These are phyloP conservation scores for Amia ocellicauda DNA, from an alignment of 2,113 vertebrate genomes.

Conservation along the genomic window DNA sequence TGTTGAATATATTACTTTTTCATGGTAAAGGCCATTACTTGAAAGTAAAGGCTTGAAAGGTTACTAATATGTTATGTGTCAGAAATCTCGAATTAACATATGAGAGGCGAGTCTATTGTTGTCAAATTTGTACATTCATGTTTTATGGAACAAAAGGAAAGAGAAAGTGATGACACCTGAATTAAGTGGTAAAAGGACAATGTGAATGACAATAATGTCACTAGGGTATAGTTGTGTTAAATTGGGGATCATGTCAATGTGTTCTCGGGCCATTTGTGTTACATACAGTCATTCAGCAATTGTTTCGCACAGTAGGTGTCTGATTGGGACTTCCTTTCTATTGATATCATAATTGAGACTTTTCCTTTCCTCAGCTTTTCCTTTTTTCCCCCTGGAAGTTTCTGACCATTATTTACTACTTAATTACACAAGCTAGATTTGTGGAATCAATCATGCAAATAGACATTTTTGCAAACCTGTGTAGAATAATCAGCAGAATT, in stretches of 20 bases:
- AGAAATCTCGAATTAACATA: neutral
- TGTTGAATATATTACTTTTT: neutral
- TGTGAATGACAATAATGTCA: conserved; percentile 18
- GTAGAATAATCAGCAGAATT: too few species aligned
- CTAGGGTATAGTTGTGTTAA: conserved; percentile 20
- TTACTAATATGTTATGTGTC: neutral
- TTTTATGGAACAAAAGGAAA: neutral
- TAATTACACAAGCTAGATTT: neutral
- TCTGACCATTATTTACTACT: neutral
- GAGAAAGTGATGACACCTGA: conserved; percentile 25
- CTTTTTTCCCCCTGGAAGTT: neutral
- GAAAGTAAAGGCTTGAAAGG: neutral
- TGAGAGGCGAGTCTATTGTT: neutral
- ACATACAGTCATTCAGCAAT: conserved; percentile 24
- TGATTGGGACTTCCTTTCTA: conserved; percentile 19
- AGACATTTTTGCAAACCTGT: too few species aligned
- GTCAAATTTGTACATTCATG: neutral
- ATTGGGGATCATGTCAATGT: conserved; percentile 13
- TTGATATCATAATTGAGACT: conserved; percentile 9
- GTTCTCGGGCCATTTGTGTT: conserved; percentile 11
- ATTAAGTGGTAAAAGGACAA: conserved; percentile 23
- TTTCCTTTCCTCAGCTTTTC: conserved; percentile 10
- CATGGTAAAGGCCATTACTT: neutral
- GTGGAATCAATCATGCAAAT: too few species aligned
- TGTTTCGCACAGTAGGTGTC: conserved; percentile 18